These are phyloP conservation scores for Caenorhabditis inopinata DNA, from an alignment of 1,140 invertebrate genomes.

Conservation along the genomic window DNA sequence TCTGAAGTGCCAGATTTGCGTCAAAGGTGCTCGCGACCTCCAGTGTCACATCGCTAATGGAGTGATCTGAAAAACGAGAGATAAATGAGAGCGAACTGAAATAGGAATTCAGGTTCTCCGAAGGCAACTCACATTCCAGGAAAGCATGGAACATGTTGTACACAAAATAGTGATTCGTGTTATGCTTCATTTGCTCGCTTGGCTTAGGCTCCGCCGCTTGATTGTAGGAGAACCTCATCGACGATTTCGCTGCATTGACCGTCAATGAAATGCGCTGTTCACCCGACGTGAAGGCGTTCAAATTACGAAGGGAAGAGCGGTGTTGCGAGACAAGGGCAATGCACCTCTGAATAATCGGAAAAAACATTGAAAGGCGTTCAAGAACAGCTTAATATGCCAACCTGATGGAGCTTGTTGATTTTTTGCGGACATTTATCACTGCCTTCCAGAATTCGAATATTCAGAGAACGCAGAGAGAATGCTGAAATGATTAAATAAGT, in stretches of 20 bases:
- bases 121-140: background rate
- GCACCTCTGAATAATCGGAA: background rate
- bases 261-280: background rate
- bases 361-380: background rate
- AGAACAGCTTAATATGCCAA: background rate
- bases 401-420: background rate
- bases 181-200: background rate
- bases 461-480: background rate
- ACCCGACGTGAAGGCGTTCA: background rate
- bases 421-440: background rate
- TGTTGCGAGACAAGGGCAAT: background rate
- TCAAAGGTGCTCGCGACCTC: background rate
- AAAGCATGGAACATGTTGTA: background rate
- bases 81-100: too few species aligned
- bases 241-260: background rate
- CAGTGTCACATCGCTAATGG: background rate
- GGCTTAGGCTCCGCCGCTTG: background rate
- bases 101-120: too few species aligned
- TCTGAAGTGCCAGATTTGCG: background rate
- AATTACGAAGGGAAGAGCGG: background rate
- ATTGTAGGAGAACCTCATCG: background rate
- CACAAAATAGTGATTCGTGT: background rate
- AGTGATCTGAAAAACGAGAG: background rate
- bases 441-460: background rate
- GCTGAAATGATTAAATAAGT: background rate